phyloP scores from a whole-genome alignment of 2,797 vertebrate genomes.

The Spinus pinus region DNA sequence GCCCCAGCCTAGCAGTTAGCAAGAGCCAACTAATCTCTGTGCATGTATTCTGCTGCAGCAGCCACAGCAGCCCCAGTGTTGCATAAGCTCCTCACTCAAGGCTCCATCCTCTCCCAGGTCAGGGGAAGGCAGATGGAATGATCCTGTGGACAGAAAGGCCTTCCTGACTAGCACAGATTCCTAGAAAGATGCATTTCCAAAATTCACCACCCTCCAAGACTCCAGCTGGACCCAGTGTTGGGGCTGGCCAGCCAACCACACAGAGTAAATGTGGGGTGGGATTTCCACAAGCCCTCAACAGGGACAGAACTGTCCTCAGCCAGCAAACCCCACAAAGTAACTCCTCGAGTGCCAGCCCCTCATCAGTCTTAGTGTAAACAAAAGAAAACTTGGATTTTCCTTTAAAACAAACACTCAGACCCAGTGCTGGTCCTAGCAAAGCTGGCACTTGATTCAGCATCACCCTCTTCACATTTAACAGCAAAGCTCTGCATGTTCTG shows the following conservation, averaged over 20 bases:
- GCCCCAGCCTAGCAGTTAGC: neutral
- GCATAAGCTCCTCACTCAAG: neutral
- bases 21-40: neutral
- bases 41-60: fast-evolving
- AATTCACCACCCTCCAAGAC: neutral
- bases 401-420: neutral
- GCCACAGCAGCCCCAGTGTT: neutral
- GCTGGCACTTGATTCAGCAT: neutral
- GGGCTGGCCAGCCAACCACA: neutral
- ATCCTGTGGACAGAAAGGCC: neutral
- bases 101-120: neutral
- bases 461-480: fast-evolving
- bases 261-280: fast-evolving
- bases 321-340: neutral
- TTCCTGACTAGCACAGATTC: neutral
- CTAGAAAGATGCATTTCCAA: neutral
- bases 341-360: neutral
- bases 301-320: neutral
- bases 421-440: neutral
- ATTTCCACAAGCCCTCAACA: neutral
- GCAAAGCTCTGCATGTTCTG: neutral
- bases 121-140: neutral
- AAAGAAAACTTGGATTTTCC: neutral
- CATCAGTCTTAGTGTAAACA: fast-evolving
- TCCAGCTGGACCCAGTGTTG: fast-evolving